phyloP scores from a whole-genome alignment of 2,888 invertebrate species.

The Hofmannophila pseudospretella region DNA sequence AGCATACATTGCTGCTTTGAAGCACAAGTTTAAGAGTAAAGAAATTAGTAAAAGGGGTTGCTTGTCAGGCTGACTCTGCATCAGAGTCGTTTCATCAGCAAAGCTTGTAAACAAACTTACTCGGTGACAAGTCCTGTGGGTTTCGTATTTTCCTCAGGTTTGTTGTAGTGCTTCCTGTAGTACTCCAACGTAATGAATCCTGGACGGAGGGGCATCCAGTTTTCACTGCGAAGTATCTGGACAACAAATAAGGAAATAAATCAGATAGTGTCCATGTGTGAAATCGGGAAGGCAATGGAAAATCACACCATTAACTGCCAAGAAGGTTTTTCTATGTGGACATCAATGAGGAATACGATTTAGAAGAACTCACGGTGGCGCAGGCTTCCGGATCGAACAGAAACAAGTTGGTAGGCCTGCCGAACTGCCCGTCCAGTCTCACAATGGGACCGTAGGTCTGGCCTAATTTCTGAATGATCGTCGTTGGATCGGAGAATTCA shows the following conservation, averaged over 20 bases:
- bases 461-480: slow-evolving; percentile 20
- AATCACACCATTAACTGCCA: too few relatives aligned
- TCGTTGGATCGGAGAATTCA: too few relatives aligned
- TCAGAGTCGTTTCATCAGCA: too few relatives aligned
- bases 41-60: not conserved
- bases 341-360: too few relatives aligned
- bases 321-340: too few relatives aligned
- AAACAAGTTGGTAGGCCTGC: slow-evolving; percentile 25
- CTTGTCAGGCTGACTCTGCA: too few relatives aligned
- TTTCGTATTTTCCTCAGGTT: slow-evolving; percentile 15
- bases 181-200: slow-evolving; percentile 23
- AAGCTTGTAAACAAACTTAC: too few relatives aligned
- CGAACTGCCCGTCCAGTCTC: slow-evolving; percentile 29
- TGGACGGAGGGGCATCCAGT: slow-evolving; percentile 20
- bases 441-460: slow-evolving; percentile 42
- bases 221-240: slow-evolving; percentile 26
- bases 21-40: too few relatives aligned
- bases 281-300: too few relatives aligned
- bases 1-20: too few relatives aligned
- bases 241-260: too few relatives aligned
- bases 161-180: slow-evolving; percentile 20
- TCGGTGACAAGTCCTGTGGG: slow-evolving; percentile 33
- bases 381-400: slow-evolving; percentile 39
- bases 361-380: slow-evolving; percentile 34
- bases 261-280: too few relatives aligned